Evolutionary conservation across 2,113 vertebrate species (phyloP).

Genomic region (Ptychochromis oligacanthus): DNA sequence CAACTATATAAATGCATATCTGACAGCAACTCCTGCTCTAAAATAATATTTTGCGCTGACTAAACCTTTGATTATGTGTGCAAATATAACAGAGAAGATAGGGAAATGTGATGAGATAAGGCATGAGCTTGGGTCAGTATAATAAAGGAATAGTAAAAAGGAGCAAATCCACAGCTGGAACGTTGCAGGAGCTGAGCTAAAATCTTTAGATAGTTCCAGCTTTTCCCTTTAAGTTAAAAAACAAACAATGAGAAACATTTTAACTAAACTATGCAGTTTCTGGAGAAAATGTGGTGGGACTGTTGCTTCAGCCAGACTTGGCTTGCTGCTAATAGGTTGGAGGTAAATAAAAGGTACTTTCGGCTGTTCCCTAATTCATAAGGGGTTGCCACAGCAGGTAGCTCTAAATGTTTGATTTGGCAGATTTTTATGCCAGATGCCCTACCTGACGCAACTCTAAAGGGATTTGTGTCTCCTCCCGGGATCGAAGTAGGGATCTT

Average conservation of each 20-base stretch:
- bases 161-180: not conserved
- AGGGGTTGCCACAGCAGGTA: too few relatives aligned
- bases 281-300: too few relatives aligned
- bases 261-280: too few relatives aligned
- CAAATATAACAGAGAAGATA: not conserved
- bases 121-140: not conserved
- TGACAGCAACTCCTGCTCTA: not conserved
- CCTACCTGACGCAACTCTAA: too few relatives aligned
- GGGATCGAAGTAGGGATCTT: too few relatives aligned
- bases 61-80: slow-evolving; percentile 12
- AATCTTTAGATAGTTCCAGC: not conserved
- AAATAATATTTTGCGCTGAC: slow-evolving; percentile 23
- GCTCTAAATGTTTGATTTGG: too few relatives aligned
- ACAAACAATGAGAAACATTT: not conserved
- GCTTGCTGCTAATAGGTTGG: too few relatives aligned
- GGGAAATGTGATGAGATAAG: not conserved
- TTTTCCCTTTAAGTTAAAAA: not conserved
- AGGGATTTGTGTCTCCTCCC: too few relatives aligned
- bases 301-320: too few relatives aligned
- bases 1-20: not conserved
- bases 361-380: too few relatives aligned
- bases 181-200: not conserved
- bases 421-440: too few relatives aligned
- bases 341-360: too few relatives aligned
- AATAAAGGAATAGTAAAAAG: not conserved